Evolutionary conservation across 1,140 invertebrate genomes (phyloP), one percentile per base, ranked within the genome.

Genomic region (Notospermus geniculatus): DNA sequence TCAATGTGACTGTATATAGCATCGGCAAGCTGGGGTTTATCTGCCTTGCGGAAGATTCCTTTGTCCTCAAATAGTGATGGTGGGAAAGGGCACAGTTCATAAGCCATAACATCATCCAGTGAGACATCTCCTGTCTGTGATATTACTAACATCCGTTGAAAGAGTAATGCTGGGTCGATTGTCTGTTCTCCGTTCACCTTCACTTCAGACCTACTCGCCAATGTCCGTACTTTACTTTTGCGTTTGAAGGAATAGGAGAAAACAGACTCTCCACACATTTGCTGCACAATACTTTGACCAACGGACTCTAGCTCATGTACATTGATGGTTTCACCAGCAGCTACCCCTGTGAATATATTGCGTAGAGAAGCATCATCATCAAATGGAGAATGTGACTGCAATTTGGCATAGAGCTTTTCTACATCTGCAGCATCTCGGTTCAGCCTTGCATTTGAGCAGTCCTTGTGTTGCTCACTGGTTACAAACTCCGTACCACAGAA

Each of bases 401-500:
- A 30, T 17, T 52, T 63, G 2, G 43, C 9, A 0, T 64, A 17
- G 22, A 70, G 13, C 1, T 22, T 65, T 2, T 39, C n/a, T 2
- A 28, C 41, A 39, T 70, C 70, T 62, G 62, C 62, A 1, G 32
- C 17, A 43, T 71, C 67, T 46, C 63, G 46, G 22, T 46, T 50
- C 30, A 50, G 28, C 45, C 66, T 62, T 1, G 64, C 23, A 45
- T 59, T 22, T 1, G 52, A 36, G 22, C 11, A 1, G 29, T 61
- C 62, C 54, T 64, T 63, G 53, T 69, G 69, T 52, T 71, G 67
- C 19, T 67, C 63, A 64, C 63, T 69, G 29, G 65, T 66, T 13
- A 25, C 13, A 55, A 53, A 67, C 7, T 23, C 29, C 22, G 66
- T 57, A 17, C 36, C 60, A n/a, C 60, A 57, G 7, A 66, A 50